Evolutionary conservation across 1,140 invertebrate genomes (phyloP).

Genomic region (Aphaenogaster rudis): DNA sequence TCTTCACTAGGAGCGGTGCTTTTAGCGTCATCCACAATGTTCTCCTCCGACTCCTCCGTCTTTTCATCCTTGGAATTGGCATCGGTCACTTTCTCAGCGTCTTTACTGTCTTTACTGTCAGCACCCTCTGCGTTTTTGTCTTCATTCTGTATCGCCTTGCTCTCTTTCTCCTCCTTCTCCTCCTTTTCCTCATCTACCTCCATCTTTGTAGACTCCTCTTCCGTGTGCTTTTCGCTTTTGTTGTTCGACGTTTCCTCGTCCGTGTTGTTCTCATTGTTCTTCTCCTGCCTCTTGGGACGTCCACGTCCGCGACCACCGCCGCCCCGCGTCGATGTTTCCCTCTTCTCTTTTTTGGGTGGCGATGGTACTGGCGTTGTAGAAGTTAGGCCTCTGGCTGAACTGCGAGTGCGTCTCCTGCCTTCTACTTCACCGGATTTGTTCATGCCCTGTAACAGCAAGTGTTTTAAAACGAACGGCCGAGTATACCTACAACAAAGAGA

Average conservation of each 20-base stretch:
- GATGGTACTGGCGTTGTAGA: conserved; percentile 82
- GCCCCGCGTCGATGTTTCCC: conserved; percentile 81
- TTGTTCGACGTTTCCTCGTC: conserved; percentile 84
- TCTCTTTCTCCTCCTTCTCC: conserved; percentile 76
- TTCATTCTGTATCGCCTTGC: conserved; percentile 69
- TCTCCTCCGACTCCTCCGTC: conserved; percentile 82
- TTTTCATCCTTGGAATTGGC: conserved; percentile 82
- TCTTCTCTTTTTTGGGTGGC: conserved; percentile 86
- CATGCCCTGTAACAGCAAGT: conserved; percentile 78
- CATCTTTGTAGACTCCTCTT: conserved; percentile 84
- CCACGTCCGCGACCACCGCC: conserved; percentile 83
- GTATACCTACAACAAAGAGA: not conserved
- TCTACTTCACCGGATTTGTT: conserved; percentile 84
- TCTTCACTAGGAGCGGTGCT: conserved; percentile 78
- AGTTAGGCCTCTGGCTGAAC: conserved; percentile 84
- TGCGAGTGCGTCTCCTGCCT: conserved; percentile 86
- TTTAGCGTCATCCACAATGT: conserved; percentile 77
- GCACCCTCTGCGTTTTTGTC: conserved; percentile 69
- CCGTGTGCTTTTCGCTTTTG: conserved; percentile 82
- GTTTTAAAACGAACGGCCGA: not conserved
- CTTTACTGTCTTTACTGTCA: conserved; percentile 75
- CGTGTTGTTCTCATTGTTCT: conserved; percentile 82
- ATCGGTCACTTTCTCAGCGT: conserved; percentile 77
- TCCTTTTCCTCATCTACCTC: conserved; percentile 83
- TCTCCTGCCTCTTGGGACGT: conserved; percentile 84